Percentiles rank a stretch among this genome's conserved stretches.
These are phyloP conservation scores for Apteryx mantelli DNA, from an alignment of 2,113 vertebrate genomes.

Conservation along the genomic window DNA sequence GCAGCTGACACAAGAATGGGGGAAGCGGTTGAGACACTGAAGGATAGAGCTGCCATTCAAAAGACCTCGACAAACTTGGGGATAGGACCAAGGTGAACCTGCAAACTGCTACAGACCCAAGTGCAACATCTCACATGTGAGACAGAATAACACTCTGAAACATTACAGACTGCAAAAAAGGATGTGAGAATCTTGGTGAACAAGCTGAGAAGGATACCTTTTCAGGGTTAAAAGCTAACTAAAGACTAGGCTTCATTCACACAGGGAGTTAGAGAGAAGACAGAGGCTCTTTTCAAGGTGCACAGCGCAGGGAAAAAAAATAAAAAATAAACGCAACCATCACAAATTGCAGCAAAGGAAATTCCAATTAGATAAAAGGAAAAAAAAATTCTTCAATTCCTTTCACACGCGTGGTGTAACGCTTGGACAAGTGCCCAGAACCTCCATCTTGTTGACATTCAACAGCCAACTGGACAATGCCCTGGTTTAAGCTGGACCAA, in stretches of 20 bases:
- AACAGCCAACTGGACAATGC: background rate
- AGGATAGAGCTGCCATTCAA: background rate
- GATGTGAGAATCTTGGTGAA: background rate
- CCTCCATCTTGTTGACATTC: background rate
- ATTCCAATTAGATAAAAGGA: background rate
- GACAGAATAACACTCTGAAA: background rate
- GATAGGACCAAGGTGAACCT: background rate
- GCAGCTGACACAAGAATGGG: background rate
- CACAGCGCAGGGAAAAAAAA: too few relatives aligned
- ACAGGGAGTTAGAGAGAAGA: background rate
- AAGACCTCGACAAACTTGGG: background rate
- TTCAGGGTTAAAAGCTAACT: background rate
- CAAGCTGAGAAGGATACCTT: background rate
- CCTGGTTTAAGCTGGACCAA: background rate
- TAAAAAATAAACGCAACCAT: background rate
- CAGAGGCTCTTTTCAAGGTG: background rate
- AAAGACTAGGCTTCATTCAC: background rate
- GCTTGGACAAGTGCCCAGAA: background rate
- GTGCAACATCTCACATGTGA: background rate
- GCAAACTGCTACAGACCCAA: background rate
- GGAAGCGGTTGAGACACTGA: accelerated
- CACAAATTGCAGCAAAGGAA: background rate
- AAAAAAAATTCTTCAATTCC: too few relatives aligned
- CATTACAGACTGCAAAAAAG: background rate
- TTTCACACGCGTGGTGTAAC: background rate